Base-by-base conservation (phyloP, 2,888 invertebrate genomes). In the Dicyrtomina minuta region DNA sequence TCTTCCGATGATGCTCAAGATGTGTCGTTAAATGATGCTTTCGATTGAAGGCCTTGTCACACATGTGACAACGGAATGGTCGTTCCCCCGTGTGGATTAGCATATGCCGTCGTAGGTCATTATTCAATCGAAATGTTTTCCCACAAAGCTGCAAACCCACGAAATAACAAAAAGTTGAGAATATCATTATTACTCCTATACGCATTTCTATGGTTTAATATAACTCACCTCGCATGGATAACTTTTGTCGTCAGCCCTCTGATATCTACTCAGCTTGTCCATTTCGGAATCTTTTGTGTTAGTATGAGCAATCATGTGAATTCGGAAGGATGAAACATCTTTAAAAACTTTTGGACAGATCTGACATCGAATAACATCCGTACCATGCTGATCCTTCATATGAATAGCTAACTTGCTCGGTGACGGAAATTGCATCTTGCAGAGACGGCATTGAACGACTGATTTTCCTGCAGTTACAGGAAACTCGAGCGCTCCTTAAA, bases 281-380 rank as follows among this genome's bases (percentile, higher is more conserved):
- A 15, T 12, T 4, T 51, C 20, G 13, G 26, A 49, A n/a, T 12
- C 12, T 33, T 44, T 62, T 39, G 46, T 13, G 13, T 17, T 62
- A 8, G 46, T 17, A 33, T 62, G 62, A 53, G 62, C 44, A 62
- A 62, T 62, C 62, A 62, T 62, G 24, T 62, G 62, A 33, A 62
- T 41, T 24, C 49, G 15, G n/a, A 62, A 62, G 3, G 24, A 20
- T 6, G 62, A 43, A 49, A 15, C 12, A n/a, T 62, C 62, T 24
- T 6, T 10, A 44, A 62, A 62, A 26, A 17, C 44, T 49, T 62
- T 62, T 5, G 62, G 43, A 44, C 62, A 62, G 1, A 27, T 20
- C 51, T 62, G 49, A 33, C 62, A 62, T 8, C 26, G 22, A 20
- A 49, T 51, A 17, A 62, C 13, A 33, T 60, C 58, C 5, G 33